phyloP scores from a whole-genome alignment of 2,888 invertebrate species.

The Capitulum mitella region DNA sequence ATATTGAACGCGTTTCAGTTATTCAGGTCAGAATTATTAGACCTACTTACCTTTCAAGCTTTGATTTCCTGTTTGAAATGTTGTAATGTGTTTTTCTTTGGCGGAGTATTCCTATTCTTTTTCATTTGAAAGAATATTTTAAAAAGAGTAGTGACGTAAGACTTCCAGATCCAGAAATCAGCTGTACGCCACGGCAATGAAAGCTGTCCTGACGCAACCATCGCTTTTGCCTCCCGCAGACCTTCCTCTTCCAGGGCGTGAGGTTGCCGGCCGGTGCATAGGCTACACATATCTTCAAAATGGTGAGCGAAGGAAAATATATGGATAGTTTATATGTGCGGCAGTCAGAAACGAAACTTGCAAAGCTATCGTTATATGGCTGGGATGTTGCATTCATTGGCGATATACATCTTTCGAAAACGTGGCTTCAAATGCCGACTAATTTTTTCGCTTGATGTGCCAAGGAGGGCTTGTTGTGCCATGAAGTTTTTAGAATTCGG shows the following conservation, averaged over 20 bases:
- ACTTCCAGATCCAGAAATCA: neutral
- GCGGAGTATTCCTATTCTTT: too few species aligned
- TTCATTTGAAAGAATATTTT: too few species aligned
- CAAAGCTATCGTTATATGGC: too few species aligned
- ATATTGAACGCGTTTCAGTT: too few species aligned
- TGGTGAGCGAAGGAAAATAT: neutral
- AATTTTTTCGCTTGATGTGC: neutral
- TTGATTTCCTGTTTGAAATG: too few species aligned
- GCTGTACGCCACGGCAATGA: neutral
- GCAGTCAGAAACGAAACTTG: too few species aligned
- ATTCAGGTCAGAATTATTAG: too few species aligned
- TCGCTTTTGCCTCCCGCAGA: neutral
- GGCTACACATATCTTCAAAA: neutral
- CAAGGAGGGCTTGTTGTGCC: too few species aligned
- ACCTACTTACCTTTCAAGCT: too few species aligned
- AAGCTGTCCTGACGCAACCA: neutral
- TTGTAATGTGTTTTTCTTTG: too few species aligned
- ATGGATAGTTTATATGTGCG: neutral
- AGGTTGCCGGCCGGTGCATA: neutral
- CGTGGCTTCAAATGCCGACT: neutral
- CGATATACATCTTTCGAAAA: neutral
- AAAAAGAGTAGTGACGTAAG: too few species aligned
- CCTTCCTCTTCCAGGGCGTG: neutral
- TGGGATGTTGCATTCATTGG: neutral
- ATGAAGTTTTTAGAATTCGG: neutral